Base-by-base conservation (phyloP, 2,888 invertebrate genomes). In the Ormyrus thymus region DNA sequence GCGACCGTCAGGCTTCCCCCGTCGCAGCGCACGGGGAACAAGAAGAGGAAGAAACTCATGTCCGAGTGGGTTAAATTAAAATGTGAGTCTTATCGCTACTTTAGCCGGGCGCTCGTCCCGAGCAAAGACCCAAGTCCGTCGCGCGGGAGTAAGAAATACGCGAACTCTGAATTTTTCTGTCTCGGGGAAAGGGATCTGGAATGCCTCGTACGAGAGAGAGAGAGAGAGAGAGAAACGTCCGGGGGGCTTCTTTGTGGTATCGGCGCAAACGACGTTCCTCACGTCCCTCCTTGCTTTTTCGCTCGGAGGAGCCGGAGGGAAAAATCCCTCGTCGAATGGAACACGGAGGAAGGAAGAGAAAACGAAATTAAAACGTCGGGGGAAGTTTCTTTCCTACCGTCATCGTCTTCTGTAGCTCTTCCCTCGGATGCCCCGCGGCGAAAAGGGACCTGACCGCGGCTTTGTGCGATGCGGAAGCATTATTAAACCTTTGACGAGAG, bases 331-430 rank as follows among this genome's bases (percentile, higher is more conserved):
- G 53, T 68, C 73, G 72, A 70, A 72, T 68, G 79, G 73, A 69
- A 59, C 76, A 69, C 72, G 77, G 76, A 53, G 64, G 61, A 55
- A n/a, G 59, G 75, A 73, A 76, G 80, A 82, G 81, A 83, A 87
- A 87, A 87, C 86, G 87, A 87, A 88, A 88, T 88, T 87, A 87
- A 88, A 88, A 87, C 86, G 85, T 86, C 84, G 83, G 69, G 65
- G 62, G 77, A 79, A 78, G 81, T 82, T 81, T 80, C 59, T 51
- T 78, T 66, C 73, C 62, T 70, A 46, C 43, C 8, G n/a, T 64
- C 4, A 15, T 65, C 53, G 15, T 70, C 64, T 79, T 66, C 66
- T 70, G 76, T 76, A 79, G 80, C 78, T 55, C 13, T 62, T 55
- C 46, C 72, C 10, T 61, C 59, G 45, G 76, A 81, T 83, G 84